Percentiles rank a stretch among this genome's conserved stretches.
phyloP scores from a whole-genome alignment of 2,888 invertebrate genomes.

The Apodemia hepburni region DNA sequence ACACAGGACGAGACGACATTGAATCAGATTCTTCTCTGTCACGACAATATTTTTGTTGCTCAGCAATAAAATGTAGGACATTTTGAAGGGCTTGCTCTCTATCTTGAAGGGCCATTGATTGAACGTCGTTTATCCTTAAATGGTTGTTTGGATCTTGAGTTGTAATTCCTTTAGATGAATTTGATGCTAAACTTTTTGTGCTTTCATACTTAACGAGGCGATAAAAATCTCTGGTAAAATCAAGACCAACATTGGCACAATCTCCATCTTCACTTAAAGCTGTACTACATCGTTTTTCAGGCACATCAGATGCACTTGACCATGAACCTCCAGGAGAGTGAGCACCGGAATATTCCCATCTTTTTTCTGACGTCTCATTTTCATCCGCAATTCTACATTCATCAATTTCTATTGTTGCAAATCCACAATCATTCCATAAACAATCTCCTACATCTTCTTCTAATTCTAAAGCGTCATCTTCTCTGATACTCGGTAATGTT shows the following conservation, averaged over 20 bases:
- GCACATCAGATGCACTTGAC: constrained; percentile 79
- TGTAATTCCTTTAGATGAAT: constrained; percentile 84
- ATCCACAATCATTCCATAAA: constrained; percentile 87
- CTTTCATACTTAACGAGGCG: constrained; percentile 90
- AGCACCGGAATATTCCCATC: constrained; percentile 82
- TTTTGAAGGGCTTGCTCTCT: constrained; percentile 86
- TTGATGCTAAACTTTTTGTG: constrained; percentile 88
- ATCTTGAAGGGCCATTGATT: constrained; percentile 76
- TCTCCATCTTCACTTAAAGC: constrained; percentile 86
- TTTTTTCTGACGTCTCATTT: constrained; percentile 73
- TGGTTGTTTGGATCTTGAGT: constrained; percentile 72
- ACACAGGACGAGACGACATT: constrained; percentile 73
- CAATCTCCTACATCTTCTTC: constrained; percentile 88
- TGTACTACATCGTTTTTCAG: constrained; percentile 85
- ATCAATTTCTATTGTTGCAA: constrained; percentile 83
- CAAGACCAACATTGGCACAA: constrained; percentile 84
- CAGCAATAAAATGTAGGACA: constrained; percentile 87
- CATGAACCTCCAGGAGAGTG: constrained; percentile 82
- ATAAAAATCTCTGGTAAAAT: constrained; percentile 90
- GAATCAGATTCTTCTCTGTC: constrained; percentile 81
- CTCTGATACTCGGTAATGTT: constrained; percentile 86
- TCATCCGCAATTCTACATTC: constrained; percentile 80
- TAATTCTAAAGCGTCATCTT: constrained; percentile 85
- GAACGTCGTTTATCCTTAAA: constrained; percentile 67
- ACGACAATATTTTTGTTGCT: constrained; percentile 86